Evolutionary conservation across 2,888 invertebrate genomes (phyloP).

Genomic region (Cheiracanthium punctorium): DNA sequence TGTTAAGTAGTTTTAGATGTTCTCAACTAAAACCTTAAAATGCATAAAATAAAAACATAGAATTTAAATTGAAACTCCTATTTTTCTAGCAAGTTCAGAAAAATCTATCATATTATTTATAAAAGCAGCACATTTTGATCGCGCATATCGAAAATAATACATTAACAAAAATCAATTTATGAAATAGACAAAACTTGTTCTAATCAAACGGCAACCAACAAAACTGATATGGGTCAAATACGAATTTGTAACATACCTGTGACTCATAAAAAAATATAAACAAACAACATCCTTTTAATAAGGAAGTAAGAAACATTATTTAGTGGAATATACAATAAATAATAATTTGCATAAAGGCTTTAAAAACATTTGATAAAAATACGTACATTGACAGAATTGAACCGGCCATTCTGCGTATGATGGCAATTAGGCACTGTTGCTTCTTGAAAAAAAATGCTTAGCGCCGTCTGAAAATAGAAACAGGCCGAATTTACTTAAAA

Average conservation of each 20-base stretch:
- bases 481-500: neutral
- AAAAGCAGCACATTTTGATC: no score
- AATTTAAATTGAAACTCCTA: no score
- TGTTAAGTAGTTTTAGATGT: no score
- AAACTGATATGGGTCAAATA: neutral
- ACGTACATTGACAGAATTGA: slow-evolving; percentile 83
- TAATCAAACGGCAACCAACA: no score
- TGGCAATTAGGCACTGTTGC: slow-evolving; percentile 86
- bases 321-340: no score
- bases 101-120: no score
- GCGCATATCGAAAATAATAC: no score
- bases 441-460: slow-evolving; percentile 97
- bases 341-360: neutral
- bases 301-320: neutral
- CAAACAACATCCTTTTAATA: neutral
- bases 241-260: neutral
- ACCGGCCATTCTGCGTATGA: slow-evolving; percentile 80
- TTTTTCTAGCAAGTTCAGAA: no score
- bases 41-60: no score
- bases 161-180: no score
- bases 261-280: neutral
- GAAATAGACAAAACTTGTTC: no score
- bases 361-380: neutral
- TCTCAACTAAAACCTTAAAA: no score
- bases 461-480: slow-evolving; percentile 85